These are phyloP conservation scores for Melanostoma scalare DNA, from an alignment of 2,888 invertebrate genomes.

Conservation along the genomic window DNA sequence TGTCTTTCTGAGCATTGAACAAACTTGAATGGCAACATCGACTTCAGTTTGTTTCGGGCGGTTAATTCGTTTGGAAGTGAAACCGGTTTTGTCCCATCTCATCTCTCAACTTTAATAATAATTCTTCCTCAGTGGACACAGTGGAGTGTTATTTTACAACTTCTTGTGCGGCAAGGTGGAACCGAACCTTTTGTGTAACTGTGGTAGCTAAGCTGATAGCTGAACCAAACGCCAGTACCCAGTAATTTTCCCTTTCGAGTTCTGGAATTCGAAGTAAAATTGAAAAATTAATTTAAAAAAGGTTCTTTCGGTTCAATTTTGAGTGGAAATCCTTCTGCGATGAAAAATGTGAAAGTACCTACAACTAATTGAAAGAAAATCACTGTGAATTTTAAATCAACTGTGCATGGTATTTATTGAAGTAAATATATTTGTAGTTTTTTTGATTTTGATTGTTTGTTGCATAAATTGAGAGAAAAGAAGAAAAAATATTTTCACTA, in stretches of 20 bases:
- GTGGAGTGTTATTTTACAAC: slow-evolving; percentile 22
- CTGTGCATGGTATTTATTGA: slow-evolving; percentile 36
- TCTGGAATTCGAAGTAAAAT: slow-evolving; percentile 57
- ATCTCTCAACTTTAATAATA: background rate
- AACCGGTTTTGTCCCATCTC: slow-evolving; percentile 72
- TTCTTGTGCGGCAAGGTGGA: slow-evolving; percentile 53
- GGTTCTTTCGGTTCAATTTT: background rate
- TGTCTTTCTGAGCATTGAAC: slow-evolving; percentile 41
- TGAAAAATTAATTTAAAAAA: slow-evolving; percentile 1
- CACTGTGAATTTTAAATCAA: slow-evolving; percentile 45
- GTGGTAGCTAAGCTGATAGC: slow-evolving; percentile 42
- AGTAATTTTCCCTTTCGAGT: slow-evolving; percentile 25
- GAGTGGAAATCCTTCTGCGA: slow-evolving; percentile 17
- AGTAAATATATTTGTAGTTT: slow-evolving; percentile 2
- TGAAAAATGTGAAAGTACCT: slow-evolving; percentile 18
- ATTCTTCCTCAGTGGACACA: background rate
- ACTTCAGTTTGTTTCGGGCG: slow-evolving; percentile 76
- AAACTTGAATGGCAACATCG: slow-evolving; percentile 29
- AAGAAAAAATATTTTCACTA: background rate
- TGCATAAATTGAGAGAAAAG: background rate
- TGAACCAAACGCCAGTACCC: slow-evolving; percentile 10
- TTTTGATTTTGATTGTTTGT: slow-evolving; percentile 9
- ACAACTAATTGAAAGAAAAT: slow-evolving; percentile 24
- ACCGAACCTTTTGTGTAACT: slow-evolving; percentile 53
- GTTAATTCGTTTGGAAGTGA: slow-evolving; percentile 75